Evolutionary conservation across 2,888 invertebrate species (phyloP).

Genomic region (Mesoligia furuncula): DNA sequence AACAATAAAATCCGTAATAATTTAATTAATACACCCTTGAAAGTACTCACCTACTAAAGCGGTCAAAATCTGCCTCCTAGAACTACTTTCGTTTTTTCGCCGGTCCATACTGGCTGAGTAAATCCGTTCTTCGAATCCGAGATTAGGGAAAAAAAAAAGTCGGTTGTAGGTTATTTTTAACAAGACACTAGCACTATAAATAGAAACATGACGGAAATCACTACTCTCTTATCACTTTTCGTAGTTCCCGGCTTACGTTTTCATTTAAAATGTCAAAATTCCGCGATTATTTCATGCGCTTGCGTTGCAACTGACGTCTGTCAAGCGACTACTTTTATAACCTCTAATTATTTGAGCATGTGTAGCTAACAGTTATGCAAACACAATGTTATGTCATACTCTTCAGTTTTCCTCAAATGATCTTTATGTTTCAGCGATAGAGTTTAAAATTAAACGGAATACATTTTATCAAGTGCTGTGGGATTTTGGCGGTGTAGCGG

Average conservation of each 20-base stretch:
- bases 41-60: constrained; percentile 78
- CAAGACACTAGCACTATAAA: constrained; percentile 24
- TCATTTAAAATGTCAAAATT: constrained; percentile 38
- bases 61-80: constrained; percentile 77
- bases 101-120: constrained; percentile 72
- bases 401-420: constrained; percentile 33
- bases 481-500: constrained; percentile 38
- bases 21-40: constrained; percentile 27
- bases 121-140: constrained; percentile 31
- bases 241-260: constrained; percentile 43
- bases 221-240: constrained; percentile 36
- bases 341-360: constrained; percentile 60
- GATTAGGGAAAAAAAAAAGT: constrained; percentile 58
- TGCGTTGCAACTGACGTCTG: constrained; percentile 59
- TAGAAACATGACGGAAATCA: constrained; percentile 35
- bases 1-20: background rate
- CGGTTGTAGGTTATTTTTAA: constrained; percentile 63
- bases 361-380: constrained; percentile 64
- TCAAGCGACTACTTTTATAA: constrained; percentile 65
- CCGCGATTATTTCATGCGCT: constrained; percentile 41
- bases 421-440: constrained; percentile 42
- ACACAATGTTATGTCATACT: constrained; percentile 59
- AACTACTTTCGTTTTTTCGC: constrained; percentile 69
- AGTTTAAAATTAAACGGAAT: constrained; percentile 51
- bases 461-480: constrained; percentile 38